Conservation (phyloP, 2,888 invertebrate species). For the Epinotia brunnichana region DNA sequence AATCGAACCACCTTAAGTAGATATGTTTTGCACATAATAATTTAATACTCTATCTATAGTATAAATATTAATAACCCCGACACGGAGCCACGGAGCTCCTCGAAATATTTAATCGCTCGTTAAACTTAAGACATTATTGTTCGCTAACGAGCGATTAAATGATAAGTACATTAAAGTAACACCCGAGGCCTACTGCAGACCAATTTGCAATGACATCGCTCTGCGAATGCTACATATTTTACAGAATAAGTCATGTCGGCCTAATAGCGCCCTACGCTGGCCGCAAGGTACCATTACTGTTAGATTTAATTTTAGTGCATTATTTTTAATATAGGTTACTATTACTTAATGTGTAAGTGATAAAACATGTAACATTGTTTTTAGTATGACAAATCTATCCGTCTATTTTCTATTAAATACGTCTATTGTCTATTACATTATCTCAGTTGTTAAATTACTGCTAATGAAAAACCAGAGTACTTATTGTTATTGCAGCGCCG, state of each 20-base stretch:
- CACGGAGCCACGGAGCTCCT: constrained; percentile 62
- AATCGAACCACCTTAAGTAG: no score
- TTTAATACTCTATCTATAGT: no score
- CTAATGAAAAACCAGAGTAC: constrained; percentile 72
- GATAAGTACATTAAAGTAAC: constrained; percentile 50
- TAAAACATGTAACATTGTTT: constrained; percentile 2
- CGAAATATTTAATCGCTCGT: constrained; percentile 26
- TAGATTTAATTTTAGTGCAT: constrained; percentile 42
- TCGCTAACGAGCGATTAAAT: constrained; percentile 29
- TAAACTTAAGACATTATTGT: constrained; percentile 28
- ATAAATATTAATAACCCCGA: constrained; percentile 66
- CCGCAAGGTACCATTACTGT: constrained; percentile 58
- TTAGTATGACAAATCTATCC: constrained; percentile 49
- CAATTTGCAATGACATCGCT: constrained; percentile 66
- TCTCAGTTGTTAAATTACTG: constrained; percentile 70
- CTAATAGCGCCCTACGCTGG: constrained; percentile 55
- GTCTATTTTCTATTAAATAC: constrained; percentile 55
- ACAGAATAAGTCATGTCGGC: constrained; percentile 51
- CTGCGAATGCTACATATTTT: constrained; percentile 65
- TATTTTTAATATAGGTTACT: background rate
- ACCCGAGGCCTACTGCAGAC: constrained; percentile 58
- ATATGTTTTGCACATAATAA: no score
- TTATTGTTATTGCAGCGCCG: constrained; percentile 67
- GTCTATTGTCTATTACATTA: constrained; percentile 49
- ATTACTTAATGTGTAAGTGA: background rate